phyloP scores from a whole-genome alignment of 2,888 invertebrate genomes.

The Tetragonula carbonaria region DNA sequence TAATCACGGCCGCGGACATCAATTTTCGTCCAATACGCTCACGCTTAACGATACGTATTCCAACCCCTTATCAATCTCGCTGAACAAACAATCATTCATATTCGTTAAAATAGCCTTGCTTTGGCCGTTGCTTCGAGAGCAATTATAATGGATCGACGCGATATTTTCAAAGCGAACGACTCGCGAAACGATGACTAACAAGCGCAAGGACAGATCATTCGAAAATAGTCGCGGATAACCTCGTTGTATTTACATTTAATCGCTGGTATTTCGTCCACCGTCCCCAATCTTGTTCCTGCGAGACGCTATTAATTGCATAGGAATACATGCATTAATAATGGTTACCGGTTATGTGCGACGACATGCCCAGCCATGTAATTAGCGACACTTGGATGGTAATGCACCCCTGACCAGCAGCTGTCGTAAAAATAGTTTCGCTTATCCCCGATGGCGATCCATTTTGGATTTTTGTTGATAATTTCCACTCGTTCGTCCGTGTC shows the following conservation, averaged over 20 bases:
- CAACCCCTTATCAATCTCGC: background rate
- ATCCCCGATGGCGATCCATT: background rate
- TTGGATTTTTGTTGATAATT: background rate
- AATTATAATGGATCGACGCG: background rate
- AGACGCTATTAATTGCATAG: constrained; percentile 35
- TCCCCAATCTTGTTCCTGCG: constrained; percentile 9
- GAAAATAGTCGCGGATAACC: background rate
- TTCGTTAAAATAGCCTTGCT: background rate
- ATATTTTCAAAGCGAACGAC: constrained; percentile 6
- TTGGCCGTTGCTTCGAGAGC: background rate
- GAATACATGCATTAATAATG: constrained; percentile 42
- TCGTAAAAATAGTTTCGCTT: constrained; percentile 1
- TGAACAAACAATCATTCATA: constrained; percentile 7
- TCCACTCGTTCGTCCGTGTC: background rate
- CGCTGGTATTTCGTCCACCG: constrained; percentile 19
- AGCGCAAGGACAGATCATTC: background rate
- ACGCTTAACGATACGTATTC: background rate
- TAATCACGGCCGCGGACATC: background rate
- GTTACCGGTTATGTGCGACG: constrained; percentile 30
- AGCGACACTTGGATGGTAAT: constrained; percentile 44
- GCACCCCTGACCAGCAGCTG: background rate
- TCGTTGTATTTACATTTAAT: constrained; percentile 46
- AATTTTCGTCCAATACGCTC: background rate
- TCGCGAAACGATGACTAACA: background rate
- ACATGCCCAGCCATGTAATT: constrained; percentile 40